These are phyloP conservation scores for Eupsilia transversa DNA, from an alignment of 2,888 invertebrate genomes.

Conservation along the genomic window DNA sequence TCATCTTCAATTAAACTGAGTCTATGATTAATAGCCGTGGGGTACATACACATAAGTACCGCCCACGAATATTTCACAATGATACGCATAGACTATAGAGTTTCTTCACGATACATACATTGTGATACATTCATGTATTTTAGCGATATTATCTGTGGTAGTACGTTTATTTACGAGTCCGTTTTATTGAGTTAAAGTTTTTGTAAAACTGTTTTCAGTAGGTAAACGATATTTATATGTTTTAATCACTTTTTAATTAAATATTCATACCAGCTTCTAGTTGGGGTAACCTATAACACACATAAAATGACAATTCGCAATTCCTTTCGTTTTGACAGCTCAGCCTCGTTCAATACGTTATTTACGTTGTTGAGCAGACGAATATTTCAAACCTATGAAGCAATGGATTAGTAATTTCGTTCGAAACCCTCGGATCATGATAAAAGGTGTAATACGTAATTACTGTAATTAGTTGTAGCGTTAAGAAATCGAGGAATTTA, in stretches of 20 bases:
- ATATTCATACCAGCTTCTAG: not conserved
- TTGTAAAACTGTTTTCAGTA: not conserved
- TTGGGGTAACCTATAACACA: not conserved
- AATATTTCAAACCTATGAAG: too few relatives aligned
- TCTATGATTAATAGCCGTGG: constrained; percentile 57
- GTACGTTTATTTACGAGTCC: constrained; percentile 12
- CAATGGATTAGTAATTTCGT: not conserved
- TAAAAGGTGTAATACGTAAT: too few relatives aligned
- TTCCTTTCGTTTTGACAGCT: not conserved
- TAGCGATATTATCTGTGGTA: constrained; percentile 37
- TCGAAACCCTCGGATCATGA: too few relatives aligned
- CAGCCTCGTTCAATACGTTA: not conserved
- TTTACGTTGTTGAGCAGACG: too few relatives aligned
- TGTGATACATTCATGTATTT: constrained; percentile 3
- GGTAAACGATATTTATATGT: not conserved
- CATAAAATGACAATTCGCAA: not conserved
- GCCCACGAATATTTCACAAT: constrained; percentile 64
- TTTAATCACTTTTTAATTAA: not conserved
- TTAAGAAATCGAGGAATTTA: not conserved
- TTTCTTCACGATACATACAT: constrained; percentile 47
- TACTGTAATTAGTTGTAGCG: not conserved
- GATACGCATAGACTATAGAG: constrained; percentile 15
- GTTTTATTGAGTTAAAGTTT: constrained; percentile 1
- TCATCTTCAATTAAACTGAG: constrained; percentile 60
- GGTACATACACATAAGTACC: constrained; percentile 45